phyloP scores from a whole-genome alignment of 1,140 invertebrate species.

The Chrysopa pallens region DNA sequence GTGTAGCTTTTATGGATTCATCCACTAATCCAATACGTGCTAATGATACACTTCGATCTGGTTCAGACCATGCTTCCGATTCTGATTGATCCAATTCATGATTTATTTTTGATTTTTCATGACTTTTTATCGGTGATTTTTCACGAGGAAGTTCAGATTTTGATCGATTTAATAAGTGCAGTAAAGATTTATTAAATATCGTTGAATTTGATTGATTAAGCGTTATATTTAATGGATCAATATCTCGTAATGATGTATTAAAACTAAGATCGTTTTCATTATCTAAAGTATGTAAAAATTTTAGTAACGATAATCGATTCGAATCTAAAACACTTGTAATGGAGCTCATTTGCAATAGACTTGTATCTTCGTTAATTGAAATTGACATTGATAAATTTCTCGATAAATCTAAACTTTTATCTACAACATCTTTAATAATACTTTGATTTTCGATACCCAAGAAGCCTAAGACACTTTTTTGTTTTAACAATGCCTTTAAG shows the following conservation, averaged over 20 bases:
- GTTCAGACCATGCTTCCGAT: conserved; percentile 70
- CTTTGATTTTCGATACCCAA: conserved; percentile 27
- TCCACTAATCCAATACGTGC: conserved; percentile 51
- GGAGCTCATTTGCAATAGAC: conserved; percentile 24
- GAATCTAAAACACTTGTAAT: conserved; percentile 23
- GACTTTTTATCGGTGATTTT: background rate
- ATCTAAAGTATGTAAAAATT: conserved; percentile 8
- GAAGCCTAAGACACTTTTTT: conserved; percentile 33
- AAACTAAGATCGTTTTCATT: conserved; percentile 4
- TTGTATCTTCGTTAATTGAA: conserved; percentile 15
- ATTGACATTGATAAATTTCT: conserved; percentile 27
- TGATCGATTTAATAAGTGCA: background rate
- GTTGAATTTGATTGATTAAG: conserved; percentile 16
- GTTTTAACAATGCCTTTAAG: conserved; percentile 45
- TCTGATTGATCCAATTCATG: conserved; percentile 38
- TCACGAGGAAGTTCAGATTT: background rate
- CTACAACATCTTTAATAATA: conserved; percentile 30
- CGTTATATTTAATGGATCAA: conserved; percentile 12
- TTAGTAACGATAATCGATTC: conserved; percentile 11
- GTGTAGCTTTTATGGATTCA: conserved; percentile 10
- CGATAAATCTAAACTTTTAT: conserved; percentile 35
- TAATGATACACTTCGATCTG: conserved; percentile 58
- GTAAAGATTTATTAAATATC: background rate
- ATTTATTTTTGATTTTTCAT: background rate
- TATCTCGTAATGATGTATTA: conserved; percentile 7